These are phyloP conservation scores for Cossypha dichroa DNA, from an alignment of 2,797 vertebrate genomes.

Conservation along the genomic window DNA sequence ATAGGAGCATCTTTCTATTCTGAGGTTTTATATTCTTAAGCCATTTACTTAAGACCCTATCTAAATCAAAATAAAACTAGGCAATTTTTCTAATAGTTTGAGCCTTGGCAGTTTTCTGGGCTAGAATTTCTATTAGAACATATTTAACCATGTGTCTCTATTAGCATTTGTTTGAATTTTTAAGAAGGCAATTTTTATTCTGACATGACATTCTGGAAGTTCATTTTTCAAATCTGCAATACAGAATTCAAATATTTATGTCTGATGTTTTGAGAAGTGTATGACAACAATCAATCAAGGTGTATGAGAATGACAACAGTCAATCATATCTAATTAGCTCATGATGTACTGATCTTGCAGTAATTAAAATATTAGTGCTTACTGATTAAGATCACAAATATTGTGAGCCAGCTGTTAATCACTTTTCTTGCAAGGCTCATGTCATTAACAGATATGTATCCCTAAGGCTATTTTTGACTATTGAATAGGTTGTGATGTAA, in stretches of 20 bases:
- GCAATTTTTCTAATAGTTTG: not conserved
- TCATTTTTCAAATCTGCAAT: not conserved
- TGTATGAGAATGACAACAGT: constrained; percentile 53
- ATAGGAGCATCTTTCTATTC: not conserved
- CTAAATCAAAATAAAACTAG: not conserved
- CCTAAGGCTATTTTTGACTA: not conserved
- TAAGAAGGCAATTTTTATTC: not conserved
- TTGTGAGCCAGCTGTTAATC: constrained; percentile 57
- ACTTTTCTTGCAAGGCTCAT: constrained; percentile 40
- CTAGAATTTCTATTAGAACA: not conserved
- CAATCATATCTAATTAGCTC: constrained; percentile 66
- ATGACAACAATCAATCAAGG: constrained; percentile 67
- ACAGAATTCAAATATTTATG: constrained; percentile 15
- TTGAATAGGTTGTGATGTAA: not conserved
- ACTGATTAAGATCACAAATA: constrained; percentile 57
- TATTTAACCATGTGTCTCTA: not conserved
- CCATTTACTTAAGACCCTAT: not conserved
- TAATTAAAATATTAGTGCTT: constrained; percentile 66
- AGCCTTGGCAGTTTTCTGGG: not conserved
- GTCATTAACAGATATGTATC: constrained; percentile 12
- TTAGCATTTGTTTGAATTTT: not conserved
- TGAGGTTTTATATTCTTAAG: not conserved
- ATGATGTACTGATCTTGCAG: constrained; percentile 39
- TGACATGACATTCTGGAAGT: not conserved
- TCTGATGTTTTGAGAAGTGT: constrained; percentile 29